A percentile compares a stretch with the other conserved stretches of the same genome.
Conservation (phyloP, 2,113 vertebrate genomes). For the Indicator indicator region DNA sequence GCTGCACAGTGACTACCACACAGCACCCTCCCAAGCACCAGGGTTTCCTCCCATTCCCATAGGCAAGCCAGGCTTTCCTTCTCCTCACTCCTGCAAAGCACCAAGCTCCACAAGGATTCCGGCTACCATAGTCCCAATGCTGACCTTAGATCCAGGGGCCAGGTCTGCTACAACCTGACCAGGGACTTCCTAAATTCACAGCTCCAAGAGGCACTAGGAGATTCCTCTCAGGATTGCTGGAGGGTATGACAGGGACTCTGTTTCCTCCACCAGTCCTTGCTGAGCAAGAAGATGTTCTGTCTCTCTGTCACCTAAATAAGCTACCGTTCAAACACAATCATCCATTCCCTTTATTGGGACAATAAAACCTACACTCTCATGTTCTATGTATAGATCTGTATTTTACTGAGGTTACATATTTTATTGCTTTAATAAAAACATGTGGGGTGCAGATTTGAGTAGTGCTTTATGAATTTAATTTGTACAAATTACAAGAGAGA, state of each 20-base stretch:
- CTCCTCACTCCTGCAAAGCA: background rate
- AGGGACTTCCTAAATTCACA: background rate
- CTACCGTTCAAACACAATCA: background rate
- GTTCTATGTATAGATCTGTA: background rate
- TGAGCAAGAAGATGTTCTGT: background rate
- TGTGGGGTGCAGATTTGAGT: background rate
- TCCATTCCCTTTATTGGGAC: conserved; percentile 23
- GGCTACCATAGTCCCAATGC: fast-evolving
- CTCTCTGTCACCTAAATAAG: conserved; percentile 4
- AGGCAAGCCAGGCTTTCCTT: background rate
- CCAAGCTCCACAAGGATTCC: background rate
- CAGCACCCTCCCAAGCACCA: background rate
- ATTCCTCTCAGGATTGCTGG: background rate
- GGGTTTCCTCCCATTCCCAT: background rate
- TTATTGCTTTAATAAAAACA: conserved; percentile 71
- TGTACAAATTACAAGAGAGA: conserved; percentile 34
- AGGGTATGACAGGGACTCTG: fast-evolving
- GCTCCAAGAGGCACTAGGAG: background rate
- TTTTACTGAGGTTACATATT: conserved; percentile 55
- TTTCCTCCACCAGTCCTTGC: background rate
- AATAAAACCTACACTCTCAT: conserved; percentile 38
- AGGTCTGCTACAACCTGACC: background rate
- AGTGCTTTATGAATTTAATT: conserved; percentile 21
- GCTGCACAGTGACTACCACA: fast-evolving
- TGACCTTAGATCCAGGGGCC: background rate